Conservation (phyloP, 2,888 invertebrate genomes). For the Cecidostiba fungosa region DNA sequence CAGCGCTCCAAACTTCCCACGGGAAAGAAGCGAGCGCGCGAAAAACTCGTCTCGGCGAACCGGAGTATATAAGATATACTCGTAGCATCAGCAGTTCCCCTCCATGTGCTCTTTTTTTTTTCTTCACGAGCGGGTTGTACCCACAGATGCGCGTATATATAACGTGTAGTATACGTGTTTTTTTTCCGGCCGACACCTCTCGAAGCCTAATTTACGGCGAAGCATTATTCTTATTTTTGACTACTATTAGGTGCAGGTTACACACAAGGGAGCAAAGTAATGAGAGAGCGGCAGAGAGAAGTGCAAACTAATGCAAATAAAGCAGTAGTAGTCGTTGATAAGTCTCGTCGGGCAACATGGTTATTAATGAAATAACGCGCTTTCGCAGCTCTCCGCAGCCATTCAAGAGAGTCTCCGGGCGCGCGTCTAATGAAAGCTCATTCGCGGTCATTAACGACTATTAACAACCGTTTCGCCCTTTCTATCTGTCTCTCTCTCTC, state of each 20-base stretch:
- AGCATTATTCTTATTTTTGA: neutral
- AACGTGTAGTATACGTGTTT: neutral
- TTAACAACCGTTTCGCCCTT: constrained; percentile 9
- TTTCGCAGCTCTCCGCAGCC: neutral
- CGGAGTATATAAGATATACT: constrained; percentile 37
- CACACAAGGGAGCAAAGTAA: neutral
- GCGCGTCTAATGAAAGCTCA: constrained; percentile 43
- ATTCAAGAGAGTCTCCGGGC: neutral
- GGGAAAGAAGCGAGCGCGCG: constrained; percentile 46
- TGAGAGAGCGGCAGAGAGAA: constrained; percentile 24
- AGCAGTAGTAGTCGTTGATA: constrained; percentile 26
- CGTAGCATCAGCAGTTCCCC: neutral
- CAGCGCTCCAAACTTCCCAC: constrained; percentile 44
- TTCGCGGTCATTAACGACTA: constrained; percentile 57
- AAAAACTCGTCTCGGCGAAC: constrained; percentile 59
- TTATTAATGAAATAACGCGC: constrained; percentile 42
- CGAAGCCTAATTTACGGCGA: constrained; percentile 9
- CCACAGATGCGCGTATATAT: neutral
- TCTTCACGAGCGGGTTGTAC: neutral
- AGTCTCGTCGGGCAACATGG: constrained; percentile 23
- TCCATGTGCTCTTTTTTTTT: constrained; percentile 6
- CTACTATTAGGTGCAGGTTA: neutral
- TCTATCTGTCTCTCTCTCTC: neutral
- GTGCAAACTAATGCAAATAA: constrained; percentile 28
- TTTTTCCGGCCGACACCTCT: neutral